phyloP scores from a whole-genome alignment of 1,140 invertebrate genomes.

The Sinella curviseta region DNA sequence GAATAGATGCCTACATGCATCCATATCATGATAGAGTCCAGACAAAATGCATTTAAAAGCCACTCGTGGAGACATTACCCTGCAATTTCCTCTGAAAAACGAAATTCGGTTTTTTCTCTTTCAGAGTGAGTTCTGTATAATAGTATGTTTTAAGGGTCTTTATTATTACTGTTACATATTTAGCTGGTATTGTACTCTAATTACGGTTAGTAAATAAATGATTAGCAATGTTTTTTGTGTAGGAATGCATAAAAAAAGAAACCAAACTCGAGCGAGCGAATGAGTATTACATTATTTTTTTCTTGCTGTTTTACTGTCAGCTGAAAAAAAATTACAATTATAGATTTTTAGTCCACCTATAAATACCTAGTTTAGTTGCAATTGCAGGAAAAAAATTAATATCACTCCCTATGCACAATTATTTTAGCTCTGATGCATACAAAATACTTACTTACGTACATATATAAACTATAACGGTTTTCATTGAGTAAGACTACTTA shows the following conservation, averaged over 20 bases:
- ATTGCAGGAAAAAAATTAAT: no score
- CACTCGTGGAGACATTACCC: constrained; percentile 17
- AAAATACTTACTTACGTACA: no score
- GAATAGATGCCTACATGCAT: neutral
- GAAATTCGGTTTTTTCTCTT: neutral
- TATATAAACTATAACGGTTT: neutral
- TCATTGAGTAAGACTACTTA: no score
- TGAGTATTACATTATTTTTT: neutral
- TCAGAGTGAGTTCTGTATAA: neutral
- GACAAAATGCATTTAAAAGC: constrained; percentile 22
- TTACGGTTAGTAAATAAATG: no score
- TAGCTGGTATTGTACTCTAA: no score
- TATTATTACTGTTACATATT: neutral
- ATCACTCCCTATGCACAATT: no score
- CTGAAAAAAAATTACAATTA: neutral
- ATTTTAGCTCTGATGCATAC: no score
- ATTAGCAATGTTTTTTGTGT: neutral
- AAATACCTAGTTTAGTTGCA: no score
- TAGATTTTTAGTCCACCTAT: no score
- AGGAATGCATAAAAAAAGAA: neutral
- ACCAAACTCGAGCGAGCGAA: neutral
- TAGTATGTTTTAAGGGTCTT: neutral
- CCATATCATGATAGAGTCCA: constrained; percentile 1
- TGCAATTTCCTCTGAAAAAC: constrained; percentile 3
- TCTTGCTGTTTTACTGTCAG: neutral